Evolutionary conservation across 2,113 vertebrate species (phyloP).

Genomic region (Puntigrus tetrazona): DNA sequence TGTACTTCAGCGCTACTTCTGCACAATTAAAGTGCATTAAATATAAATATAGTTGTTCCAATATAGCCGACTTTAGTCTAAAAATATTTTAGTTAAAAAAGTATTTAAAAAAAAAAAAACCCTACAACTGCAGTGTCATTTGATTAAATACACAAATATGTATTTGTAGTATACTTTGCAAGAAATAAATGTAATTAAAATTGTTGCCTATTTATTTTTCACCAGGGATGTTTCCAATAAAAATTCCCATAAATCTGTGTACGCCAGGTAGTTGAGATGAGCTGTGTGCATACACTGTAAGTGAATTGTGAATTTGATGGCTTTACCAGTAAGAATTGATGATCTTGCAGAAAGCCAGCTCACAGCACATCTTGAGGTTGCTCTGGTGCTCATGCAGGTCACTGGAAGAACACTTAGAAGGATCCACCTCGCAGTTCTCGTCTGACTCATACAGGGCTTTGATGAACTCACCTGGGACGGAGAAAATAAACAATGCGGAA

Average conservation of each 20-base stretch:
- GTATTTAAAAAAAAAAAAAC: too few species aligned
- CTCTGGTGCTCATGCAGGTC: slow-evolving; percentile 93
- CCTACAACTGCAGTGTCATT: too few species aligned
- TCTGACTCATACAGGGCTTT: slow-evolving; percentile 97
- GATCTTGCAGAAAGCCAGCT: too few species aligned
- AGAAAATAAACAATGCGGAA: neutral
- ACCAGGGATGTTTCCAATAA: neutral
- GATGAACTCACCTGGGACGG: slow-evolving; percentile 90
- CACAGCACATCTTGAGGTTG: slow-evolving; percentile 98
- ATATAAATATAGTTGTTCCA: too few species aligned
- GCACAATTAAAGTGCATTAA: too few species aligned
- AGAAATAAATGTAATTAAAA: too few species aligned
- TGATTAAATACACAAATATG: too few species aligned
- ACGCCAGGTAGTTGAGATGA: neutral
- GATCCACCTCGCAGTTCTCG: slow-evolving; percentile 97
- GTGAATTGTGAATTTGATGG: neutral
- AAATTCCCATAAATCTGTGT: neutral
- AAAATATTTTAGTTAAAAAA: too few species aligned
- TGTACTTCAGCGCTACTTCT: too few species aligned
- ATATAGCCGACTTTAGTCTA: too few species aligned
- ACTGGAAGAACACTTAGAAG: slow-evolving; percentile 84
- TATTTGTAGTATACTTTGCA: too few species aligned
- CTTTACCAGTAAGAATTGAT: slow-evolving; percentile 78
- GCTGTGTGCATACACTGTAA: neutral
- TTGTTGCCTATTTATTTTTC: too few species aligned